phyloP scores from a whole-genome alignment of 2,113 vertebrate genomes.

The Panurus biarmicus region DNA sequence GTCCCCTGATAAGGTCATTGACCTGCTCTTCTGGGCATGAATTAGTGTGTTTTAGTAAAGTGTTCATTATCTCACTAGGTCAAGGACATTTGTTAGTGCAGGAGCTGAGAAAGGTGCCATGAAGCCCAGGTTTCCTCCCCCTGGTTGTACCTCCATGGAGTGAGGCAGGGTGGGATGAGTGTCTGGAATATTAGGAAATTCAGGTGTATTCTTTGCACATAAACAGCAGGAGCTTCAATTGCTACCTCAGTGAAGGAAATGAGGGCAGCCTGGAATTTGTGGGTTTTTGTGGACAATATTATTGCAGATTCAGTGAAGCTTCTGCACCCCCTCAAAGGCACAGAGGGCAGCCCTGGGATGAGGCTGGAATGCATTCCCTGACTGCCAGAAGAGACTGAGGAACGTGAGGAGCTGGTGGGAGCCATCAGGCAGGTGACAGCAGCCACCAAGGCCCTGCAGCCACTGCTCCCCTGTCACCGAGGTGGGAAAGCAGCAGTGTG shows the following conservation, averaged over 20 bases:
- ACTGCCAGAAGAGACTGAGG: background rate
- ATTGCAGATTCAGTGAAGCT: background rate
- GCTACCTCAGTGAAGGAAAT: background rate
- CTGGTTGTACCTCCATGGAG: background rate
- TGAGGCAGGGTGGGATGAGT: background rate
- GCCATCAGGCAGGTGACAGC: background rate
- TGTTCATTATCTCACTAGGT: background rate
- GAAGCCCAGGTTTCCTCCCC: background rate
- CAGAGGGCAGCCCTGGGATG: background rate
- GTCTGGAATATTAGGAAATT: background rate
- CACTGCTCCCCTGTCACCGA: background rate
- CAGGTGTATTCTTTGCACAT: background rate
- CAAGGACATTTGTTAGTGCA: background rate
- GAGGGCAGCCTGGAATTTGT: background rate
- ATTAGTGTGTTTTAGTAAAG: accelerated
- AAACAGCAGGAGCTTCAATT: background rate
- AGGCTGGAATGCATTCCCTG: background rate
- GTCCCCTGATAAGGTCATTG: background rate
- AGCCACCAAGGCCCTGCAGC: background rate
- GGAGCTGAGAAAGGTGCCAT: background rate
- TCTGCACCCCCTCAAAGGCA: background rate
- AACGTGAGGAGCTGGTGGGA: background rate
- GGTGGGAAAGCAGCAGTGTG: no score
- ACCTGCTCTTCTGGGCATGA: background rate
- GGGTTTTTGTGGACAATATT: background rate